Base-by-base conservation (phyloP, 2,888 invertebrate genomes). In the Tridacna crocea region DNA sequence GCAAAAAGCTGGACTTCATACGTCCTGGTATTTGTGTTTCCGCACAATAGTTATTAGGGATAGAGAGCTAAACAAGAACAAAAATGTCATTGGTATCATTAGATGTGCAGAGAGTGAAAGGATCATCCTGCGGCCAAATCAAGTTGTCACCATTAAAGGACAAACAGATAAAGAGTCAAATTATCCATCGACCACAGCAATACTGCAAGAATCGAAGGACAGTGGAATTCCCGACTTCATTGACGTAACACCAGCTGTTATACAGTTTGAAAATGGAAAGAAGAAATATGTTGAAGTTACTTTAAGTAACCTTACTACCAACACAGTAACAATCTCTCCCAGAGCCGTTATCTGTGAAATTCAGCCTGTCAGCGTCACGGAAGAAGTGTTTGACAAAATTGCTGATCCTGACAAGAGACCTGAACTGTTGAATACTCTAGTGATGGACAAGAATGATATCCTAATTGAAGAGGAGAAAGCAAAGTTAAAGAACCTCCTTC, bases 11-110 rank as follows among this genome's bases (percentile, higher is more conserved):
- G 15, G 55, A 24, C 19, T 82, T 19, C 60, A 72, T 17, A 73
- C 70, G 0, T 76, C 79, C 24, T 83, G 83, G 83, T 73, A 73
- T 46, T 22, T 76, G 17, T 36, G 24, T 24, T 76, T 83, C 51
- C n/a, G 74, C 36, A 51, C 47, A 19, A 66, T 82, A 12, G 13
- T 27, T n/a, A n/a, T 79, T n/a, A 75, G 76, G 60, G 66, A 79
- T 24, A 58, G 60, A 24, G 72, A 78, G 47, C 51, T 82, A 51
- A 66, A 55, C 27, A 72, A n/a, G 26, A 79, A 75, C 36, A 73
- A 72, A 26, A 36, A 61, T 47, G 77, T 58, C 13, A 48, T 81
- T 8, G 81, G 65, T 1, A 68, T 73, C 10, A 46, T 76, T 17
- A 76, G 72, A 48, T 27, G 76, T 77, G 77, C 73, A 10, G 79